Base-by-base conservation (phyloP, 2,888 invertebrate genomes). In the Glaucopsyche alexis region DNA sequence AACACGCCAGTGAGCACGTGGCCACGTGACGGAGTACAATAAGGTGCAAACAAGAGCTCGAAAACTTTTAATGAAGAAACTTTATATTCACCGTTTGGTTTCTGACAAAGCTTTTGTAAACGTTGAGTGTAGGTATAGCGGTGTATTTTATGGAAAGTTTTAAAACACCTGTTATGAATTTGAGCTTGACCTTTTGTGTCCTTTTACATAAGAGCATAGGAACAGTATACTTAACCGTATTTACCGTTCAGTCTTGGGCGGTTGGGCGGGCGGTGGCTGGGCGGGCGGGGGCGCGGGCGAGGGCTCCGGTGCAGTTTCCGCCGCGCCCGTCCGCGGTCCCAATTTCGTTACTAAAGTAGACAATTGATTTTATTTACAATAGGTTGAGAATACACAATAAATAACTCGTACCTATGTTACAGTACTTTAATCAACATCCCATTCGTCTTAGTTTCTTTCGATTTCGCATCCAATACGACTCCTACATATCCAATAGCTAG, bases 291-390 rank as follows among this genome's bases (percentile, higher is more conserved):
- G 87, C 78, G 89, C 80, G 64, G 90, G 86, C 78, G 91, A 83
- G 29, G 86, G 94, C 89, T 89, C 94, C 79, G 79, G 94, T 84
- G 82, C 94, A 76, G 81, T 79, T 77, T 92, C 91, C 16, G 86
- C 80, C 55, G 94, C 94, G 3, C 82, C 83, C 74, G 94, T 94
- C 77, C 96, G 92, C 70, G 96, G 96, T 70, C 95, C 94, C 91
- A 96, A 94, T 92, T 96, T 96, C 77, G 94, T 95, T 77, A 96
- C 96, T 96, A 71, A 66, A 74, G 75, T 50, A 74, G 67, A 64
- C 84, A 85, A 66, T n/a, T 60, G 13, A 55, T 71, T 16, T 42
- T 16, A 60, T 60, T 71, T 60, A 38, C 2, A 47, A 69, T n/a
- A 69, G 38, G 47, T 29, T 29, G 14, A 16, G 45, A 2, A 45